A percentile compares a stretch with the other conserved stretches of the same genome.
Conservation (phyloP, 1,140 invertebrate species). For the Anthonomus grandis region DNA sequence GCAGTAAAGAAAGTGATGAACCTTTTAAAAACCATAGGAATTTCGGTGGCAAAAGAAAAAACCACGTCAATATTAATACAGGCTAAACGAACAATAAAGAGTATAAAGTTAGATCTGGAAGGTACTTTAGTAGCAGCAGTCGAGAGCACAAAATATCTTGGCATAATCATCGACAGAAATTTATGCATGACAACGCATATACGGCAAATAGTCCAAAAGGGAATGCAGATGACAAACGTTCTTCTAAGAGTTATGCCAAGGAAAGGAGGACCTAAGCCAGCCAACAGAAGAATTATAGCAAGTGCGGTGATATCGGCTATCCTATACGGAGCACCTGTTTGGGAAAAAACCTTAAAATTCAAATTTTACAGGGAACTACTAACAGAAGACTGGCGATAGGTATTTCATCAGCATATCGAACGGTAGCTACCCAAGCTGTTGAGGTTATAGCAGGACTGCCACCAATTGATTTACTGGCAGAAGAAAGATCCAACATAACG, state of each 20-base stretch:
- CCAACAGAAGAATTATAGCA: not conserved
- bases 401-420: conserved; percentile 15
- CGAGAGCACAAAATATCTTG: not conserved
- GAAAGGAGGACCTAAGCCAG: not conserved
- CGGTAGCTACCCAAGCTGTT: not conserved
- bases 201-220: not conserved
- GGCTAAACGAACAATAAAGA: not conserved
- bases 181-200: not conserved
- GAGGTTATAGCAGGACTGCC: not conserved
- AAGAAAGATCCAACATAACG: too few relatives aligned
- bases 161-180: not conserved
- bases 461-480: too few relatives aligned
- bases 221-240: not conserved
- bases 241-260: not conserved
- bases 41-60: conserved; percentile 5
- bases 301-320: not conserved
- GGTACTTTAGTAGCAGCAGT: not conserved
- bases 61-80: conserved; percentile 4
- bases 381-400: conserved; percentile 16
- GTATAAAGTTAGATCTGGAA: not conserved
- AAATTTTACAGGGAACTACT: not conserved
- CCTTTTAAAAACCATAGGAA: not conserved
- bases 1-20: not conserved
- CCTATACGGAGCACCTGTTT: conserved; percentile 16
- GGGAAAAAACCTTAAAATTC: not conserved